Evolutionary conservation across 2,113 vertebrate species (phyloP).

Genomic region (Cryptotis parvus): DNA sequence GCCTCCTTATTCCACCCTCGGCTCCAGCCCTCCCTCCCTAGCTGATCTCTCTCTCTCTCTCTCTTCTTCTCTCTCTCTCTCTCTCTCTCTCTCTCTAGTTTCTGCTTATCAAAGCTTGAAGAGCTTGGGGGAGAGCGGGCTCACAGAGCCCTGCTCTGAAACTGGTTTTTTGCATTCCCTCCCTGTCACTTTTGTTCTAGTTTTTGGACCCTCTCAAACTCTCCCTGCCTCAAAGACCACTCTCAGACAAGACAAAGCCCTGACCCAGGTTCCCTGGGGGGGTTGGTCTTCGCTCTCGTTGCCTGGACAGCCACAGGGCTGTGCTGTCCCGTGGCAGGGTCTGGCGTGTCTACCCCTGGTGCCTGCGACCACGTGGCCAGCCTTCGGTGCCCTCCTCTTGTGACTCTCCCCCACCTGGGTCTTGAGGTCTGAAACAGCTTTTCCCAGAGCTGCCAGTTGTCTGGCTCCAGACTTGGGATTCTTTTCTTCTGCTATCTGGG

Average conservation of each 20-base stretch:
- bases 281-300: background rate
- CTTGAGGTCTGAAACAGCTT: background rate
- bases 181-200: background rate
- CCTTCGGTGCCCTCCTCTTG: background rate
- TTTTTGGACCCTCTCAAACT: background rate
- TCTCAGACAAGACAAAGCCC: background rate
- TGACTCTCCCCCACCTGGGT: background rate
- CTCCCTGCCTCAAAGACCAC: background rate
- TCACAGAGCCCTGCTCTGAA: too few species aligned
- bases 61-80: background rate
- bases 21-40: background rate
- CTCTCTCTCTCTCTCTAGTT: background rate
- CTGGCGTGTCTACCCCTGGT: background rate
- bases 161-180: too few species aligned
- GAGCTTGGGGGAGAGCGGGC: background rate
- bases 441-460: too few species aligned
- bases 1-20: background rate
- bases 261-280: background rate
- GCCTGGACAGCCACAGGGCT: background rate
- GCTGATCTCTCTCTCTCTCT: background rate
- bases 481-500: background rate
- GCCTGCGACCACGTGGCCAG: background rate
- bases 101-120: too few species aligned
- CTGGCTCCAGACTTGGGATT: too few species aligned
- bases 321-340: background rate